Evolutionary conservation across 2,797 vertebrate genomes (phyloP).

Genomic region (Leptoclinus maculatus): DNA sequence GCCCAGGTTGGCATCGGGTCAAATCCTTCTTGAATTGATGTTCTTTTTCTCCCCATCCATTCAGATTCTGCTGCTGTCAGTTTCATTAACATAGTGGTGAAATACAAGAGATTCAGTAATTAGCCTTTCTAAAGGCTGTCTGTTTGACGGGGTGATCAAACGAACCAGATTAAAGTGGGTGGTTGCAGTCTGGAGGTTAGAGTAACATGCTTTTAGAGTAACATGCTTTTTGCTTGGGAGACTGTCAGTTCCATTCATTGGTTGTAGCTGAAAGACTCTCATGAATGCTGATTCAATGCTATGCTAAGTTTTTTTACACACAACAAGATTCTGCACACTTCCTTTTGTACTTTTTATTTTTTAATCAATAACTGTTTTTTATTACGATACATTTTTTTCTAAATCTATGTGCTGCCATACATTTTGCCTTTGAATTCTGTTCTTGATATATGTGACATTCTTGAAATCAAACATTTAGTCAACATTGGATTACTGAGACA

Average conservation of each 20-base stretch:
- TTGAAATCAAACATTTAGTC: too few relatives aligned
- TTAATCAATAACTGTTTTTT: too few relatives aligned
- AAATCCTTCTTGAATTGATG: background rate
- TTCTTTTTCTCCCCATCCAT: background rate
- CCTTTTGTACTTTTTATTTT: too few relatives aligned
- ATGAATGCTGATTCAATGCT: constrained; percentile 19
- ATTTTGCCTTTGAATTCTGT: too few relatives aligned
- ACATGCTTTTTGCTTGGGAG: background rate
- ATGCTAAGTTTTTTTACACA: too few relatives aligned
- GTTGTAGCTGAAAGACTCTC: constrained; percentile 3
- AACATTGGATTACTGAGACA: too few relatives aligned
- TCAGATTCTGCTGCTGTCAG: background rate
- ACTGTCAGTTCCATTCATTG: constrained; percentile 23
- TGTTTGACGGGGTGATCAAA: constrained; percentile 1
- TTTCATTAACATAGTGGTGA: background rate
- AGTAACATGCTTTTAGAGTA: background rate
- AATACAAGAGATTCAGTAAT: background rate
- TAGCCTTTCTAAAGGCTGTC: constrained; percentile 5
- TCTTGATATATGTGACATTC: too few relatives aligned
- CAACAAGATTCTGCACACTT: too few relatives aligned
- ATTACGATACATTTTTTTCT: too few relatives aligned
- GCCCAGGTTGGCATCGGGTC: constrained; percentile 8
- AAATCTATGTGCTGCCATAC: too few relatives aligned
- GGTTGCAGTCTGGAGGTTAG: background rate
- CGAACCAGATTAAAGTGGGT: constrained; percentile 6